Base-by-base conservation (phyloP, 2,888 invertebrate genomes). In the Erebia palarica region DNA sequence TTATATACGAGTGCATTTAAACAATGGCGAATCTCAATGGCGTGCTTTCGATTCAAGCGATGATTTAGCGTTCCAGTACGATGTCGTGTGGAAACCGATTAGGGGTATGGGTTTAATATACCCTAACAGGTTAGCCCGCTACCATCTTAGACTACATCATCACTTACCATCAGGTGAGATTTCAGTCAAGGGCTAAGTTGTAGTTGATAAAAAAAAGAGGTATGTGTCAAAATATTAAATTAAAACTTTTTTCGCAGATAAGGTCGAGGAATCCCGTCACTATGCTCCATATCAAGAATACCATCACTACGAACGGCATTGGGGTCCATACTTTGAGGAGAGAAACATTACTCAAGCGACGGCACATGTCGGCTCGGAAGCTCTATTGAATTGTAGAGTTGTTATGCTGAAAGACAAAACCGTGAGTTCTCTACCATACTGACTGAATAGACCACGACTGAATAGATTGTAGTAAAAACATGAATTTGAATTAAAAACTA, bases 281-380 rank as follows among this genome's bases (percentile, higher is more conserved):
- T 90, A 87, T 82, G 86, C 88, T 44, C 87, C 90, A 11, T 90
- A 89, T 77, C 94, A 94, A 76, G 90, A 94, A 67, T 94, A 95
- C 79, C 95, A 95, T 80, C 95, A 96, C 79, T 95, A 95, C 81
- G 95, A 95, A 77, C 94, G 95, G 74, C 96, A 96, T 81, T 96
- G 95, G 95, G 96, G 96, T 42, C 96, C 96, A 64, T 96, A 95
- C 84, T 96, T 96, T 79, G 96, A 96, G 80, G 94, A 94, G 72
- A 88, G 88, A 72, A 94, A 94, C 78, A 94, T 94, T 75, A 94
- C 94, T 8, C 93, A 94, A 80, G 91, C 95, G 77, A 93, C 94
- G 14, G 94, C 95, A 8, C 95, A 95, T 82, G 94, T 95, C 13
- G 95, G 95, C 8, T 94, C 95, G 0, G 95, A 95, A 75, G 95